Percentiles rank a stretch among this genome's conserved stretches.
Evolutionary conservation across 1,140 invertebrate genomes (phyloP).

Genomic region (Polyergus mexicanus): DNA sequence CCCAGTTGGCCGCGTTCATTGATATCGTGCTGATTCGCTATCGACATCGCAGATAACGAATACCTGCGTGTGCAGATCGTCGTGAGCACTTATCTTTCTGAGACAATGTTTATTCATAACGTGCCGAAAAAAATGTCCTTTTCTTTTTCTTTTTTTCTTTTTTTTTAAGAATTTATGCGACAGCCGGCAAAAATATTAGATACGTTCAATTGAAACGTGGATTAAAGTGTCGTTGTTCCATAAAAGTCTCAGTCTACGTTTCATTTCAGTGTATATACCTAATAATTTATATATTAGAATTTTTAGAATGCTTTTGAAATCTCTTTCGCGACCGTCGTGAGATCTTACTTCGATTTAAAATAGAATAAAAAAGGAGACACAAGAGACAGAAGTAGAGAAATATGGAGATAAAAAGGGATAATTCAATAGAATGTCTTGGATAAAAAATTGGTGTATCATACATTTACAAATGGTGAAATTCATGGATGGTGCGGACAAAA

Average conservation of each 20-base stretch:
- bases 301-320: background rate
- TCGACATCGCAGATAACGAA: background rate
- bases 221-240: no score
- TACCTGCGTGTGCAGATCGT: conserved; percentile 5
- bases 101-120: background rate
- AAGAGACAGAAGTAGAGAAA: no score
- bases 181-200: background rate
- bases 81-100: conserved; percentile 37
- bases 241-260: no score
- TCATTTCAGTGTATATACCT: no score
- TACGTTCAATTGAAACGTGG: no score
- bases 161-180: background rate
- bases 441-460: background rate
- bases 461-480: conserved; percentile 10
- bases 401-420: background rate
- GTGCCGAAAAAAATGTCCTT: background rate
- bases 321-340: background rate
- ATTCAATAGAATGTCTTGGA: background rate
- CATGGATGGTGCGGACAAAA: background rate
- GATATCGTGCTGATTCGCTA: conserved; percentile 48
- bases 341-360: background rate
- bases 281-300: background rate
- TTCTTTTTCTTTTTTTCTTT: no score
- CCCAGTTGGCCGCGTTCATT: conserved; percentile 56
- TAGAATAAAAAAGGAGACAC: no score